Evolutionary conservation across 2,113 vertebrate species (phyloP).

Genomic region (Bambusicola thoracicus): DNA sequence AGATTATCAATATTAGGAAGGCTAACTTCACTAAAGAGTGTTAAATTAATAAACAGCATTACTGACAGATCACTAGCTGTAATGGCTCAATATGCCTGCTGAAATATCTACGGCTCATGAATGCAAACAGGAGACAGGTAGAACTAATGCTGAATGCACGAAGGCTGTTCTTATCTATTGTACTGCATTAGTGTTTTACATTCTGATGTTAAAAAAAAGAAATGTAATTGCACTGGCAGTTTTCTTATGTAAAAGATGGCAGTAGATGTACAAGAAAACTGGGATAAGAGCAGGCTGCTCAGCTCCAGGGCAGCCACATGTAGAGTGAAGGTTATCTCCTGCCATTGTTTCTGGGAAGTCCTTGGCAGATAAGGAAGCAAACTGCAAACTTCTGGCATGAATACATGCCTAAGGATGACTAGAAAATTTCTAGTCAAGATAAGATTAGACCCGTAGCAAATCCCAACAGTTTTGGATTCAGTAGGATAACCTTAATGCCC

Average conservation of each 20-base stretch:
- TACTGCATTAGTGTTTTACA: neutral
- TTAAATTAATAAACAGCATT: neutral
- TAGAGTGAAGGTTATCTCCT: neutral
- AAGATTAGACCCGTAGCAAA: neutral
- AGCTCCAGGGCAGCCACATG: neutral
- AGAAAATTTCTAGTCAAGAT: neutral
- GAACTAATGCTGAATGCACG: neutral
- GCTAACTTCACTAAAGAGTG: neutral
- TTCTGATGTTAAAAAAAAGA: neutral
- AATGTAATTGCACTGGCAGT: neutral
- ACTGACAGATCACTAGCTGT: neutral
- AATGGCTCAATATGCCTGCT: neutral
- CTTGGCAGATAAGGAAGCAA: neutral
- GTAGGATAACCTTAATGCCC: neutral
- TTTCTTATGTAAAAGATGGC: neutral
- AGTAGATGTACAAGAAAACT: neutral
- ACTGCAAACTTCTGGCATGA: neutral
- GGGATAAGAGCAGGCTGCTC: neutral
- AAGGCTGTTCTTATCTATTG: neutral
- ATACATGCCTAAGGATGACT: neutral
- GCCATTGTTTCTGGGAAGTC: neutral
- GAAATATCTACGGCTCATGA: neutral
- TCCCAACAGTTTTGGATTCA: neutral
- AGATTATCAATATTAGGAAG: neutral
- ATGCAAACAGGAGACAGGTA: neutral